Percentiles rank a stretch among this genome's conserved stretches.
These are phyloP conservation scores for Drosophila oshimai DNA, from an alignment of 1,140 invertebrate species.

Conservation along the genomic window DNA sequence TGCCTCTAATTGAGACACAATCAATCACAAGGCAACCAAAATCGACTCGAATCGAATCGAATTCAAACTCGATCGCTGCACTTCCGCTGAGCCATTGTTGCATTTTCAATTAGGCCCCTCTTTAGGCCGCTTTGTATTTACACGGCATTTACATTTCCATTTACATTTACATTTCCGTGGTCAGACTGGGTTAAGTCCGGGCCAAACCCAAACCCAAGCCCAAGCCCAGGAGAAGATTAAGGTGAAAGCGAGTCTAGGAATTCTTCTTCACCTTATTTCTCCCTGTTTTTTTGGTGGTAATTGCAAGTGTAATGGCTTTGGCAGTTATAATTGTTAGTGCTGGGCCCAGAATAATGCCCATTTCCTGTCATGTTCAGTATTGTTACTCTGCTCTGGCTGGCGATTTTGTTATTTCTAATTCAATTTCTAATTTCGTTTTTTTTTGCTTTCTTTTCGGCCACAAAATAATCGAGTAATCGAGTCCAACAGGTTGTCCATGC, in stretches of 20 bases:
- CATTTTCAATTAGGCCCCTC: slow-evolving; percentile 56
- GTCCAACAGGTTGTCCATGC: background rate
- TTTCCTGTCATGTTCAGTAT: slow-evolving; percentile 48
- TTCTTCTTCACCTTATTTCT: slow-evolving; percentile 36
- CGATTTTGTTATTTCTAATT: slow-evolving; percentile 10
- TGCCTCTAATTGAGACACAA: slow-evolving; percentile 49
- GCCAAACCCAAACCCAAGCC: slow-evolving; percentile 8
- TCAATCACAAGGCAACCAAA: slow-evolving; percentile 23
- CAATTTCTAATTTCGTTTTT: slow-evolving; percentile 1
- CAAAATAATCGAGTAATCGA: slow-evolving; percentile 12
- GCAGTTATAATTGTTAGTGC: slow-evolving; percentile 42
- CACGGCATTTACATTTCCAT: slow-evolving; percentile 59
- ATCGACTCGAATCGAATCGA: slow-evolving; percentile 7
- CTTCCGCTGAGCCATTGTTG: slow-evolving; percentile 42
- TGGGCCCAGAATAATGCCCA: slow-evolving; percentile 49
- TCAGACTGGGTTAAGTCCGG: background rate
- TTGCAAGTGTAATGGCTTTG: slow-evolving; percentile 35
- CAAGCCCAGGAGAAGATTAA: slow-evolving; percentile 23
- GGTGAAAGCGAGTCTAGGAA: slow-evolving; percentile 65
- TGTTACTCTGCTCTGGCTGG: background rate
- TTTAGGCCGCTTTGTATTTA: slow-evolving; percentile 46
- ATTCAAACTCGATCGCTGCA: slow-evolving; percentile 30
- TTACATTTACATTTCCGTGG: slow-evolving; percentile 45
- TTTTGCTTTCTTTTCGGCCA: slow-evolving; percentile 14
- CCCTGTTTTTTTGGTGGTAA: slow-evolving; percentile 17